A percentile compares a stretch with the other conserved stretches of the same genome.
phyloP scores from a whole-genome alignment of 2,888 invertebrate species.

The Catocala fraxini region DNA sequence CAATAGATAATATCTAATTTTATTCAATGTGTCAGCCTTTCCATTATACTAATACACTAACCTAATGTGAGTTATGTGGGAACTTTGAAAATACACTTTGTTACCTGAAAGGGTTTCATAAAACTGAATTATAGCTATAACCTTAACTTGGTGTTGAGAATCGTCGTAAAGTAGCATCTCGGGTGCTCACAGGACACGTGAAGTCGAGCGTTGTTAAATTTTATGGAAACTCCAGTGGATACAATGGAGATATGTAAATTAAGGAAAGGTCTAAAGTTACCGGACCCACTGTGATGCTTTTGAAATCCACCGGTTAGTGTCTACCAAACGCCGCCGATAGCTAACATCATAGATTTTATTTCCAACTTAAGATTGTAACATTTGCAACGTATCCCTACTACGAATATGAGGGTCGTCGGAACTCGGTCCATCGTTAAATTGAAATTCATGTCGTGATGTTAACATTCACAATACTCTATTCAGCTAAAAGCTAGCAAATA shows the following conservation, averaged over 20 bases:
- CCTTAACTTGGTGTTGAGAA: slow-evolving; percentile 82
- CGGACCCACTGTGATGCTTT: slow-evolving; percentile 58
- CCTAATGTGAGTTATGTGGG: slow-evolving; percentile 72
- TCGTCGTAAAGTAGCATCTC: slow-evolving; percentile 84
- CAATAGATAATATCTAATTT: slow-evolving; percentile 33
- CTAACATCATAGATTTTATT: slow-evolving; percentile 55
- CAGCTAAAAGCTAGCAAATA: slow-evolving; percentile 64
- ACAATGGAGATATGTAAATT: slow-evolving; percentile 84
- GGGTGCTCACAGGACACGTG: slow-evolving; percentile 79
- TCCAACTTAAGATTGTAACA: slow-evolving; percentile 55
- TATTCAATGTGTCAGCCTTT: slow-evolving; percentile 22
- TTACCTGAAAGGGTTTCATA: slow-evolving; percentile 85
- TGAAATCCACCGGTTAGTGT: slow-evolving; percentile 58
- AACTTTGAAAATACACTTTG: slow-evolving; percentile 79
- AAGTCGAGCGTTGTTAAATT: slow-evolving; percentile 81
- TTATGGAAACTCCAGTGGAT: slow-evolving; percentile 78
- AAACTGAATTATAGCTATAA: slow-evolving; percentile 86
- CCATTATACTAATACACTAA: slow-evolving; percentile 47
- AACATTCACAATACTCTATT: slow-evolving; percentile 65
- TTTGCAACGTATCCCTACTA: slow-evolving; percentile 42
- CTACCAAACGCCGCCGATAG: slow-evolving; percentile 51
- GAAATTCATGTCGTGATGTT: slow-evolving; percentile 68
- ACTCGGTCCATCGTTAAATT: slow-evolving; percentile 65
- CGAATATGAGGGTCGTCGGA: slow-evolving; percentile 29
- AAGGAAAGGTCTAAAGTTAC: slow-evolving; percentile 61